Conservation (phyloP, 2,888 invertebrate genomes). For the Syritta pipiens region DNA sequence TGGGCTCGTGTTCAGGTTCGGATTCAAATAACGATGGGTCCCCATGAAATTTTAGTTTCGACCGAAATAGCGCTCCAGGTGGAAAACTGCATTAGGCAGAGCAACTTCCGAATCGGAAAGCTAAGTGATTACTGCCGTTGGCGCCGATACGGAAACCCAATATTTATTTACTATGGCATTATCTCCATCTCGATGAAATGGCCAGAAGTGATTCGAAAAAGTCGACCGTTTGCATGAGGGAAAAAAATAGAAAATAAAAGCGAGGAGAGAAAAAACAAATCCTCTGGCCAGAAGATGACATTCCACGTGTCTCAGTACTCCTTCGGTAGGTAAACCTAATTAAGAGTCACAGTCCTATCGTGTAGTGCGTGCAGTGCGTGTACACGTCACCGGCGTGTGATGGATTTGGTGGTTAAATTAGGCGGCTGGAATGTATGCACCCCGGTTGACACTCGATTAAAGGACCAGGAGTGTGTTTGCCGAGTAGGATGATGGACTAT, state of each 20-base stretch:
- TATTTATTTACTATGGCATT: constrained; percentile 39
- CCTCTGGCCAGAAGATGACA: neutral
- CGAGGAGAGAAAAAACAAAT: neutral
- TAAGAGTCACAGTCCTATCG: no score
- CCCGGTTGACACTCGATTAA: constrained; percentile 40
- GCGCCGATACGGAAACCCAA: constrained; percentile 41
- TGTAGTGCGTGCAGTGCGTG: no score
- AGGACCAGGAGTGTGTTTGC: constrained; percentile 23
- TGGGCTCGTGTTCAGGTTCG: no score
- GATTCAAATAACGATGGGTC: no score
- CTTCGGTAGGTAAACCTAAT: constrained; percentile 14
- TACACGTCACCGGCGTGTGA: neutral
- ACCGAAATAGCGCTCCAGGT: constrained; percentile 28
- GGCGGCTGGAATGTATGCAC: no score
- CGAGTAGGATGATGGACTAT: constrained; percentile 29
- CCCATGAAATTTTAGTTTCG: neutral
- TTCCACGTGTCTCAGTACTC: neutral
- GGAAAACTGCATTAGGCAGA: constrained; percentile 45
- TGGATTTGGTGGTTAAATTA: neutral
- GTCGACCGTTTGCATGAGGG: neutral
- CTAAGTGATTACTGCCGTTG: constrained; percentile 34
- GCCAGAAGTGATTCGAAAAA: constrained; percentile 11
- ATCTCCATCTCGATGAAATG: constrained; percentile 22
- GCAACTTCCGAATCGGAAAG: constrained; percentile 18
- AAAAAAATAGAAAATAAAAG: no score